A percentile compares a stretch with the other conserved stretches of the same genome.
phyloP scores from a whole-genome alignment of 2,113 vertebrate species.

The Nesogale talazaci region DNA sequence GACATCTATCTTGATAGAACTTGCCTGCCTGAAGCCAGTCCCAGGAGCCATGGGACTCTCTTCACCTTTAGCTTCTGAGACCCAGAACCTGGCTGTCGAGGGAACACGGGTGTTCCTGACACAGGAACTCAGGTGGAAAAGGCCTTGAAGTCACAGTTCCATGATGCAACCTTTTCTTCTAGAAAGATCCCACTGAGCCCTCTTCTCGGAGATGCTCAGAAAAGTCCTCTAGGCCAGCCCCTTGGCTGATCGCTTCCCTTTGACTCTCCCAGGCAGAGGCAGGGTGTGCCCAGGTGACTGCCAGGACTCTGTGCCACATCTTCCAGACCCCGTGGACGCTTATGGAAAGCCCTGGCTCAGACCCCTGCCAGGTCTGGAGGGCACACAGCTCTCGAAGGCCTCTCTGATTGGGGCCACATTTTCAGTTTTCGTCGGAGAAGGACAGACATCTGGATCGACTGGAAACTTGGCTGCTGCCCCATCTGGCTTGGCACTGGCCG shows the following conservation, averaged over 20 bases:
- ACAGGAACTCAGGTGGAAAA: background rate
- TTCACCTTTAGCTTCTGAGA: background rate
- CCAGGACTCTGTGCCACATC: background rate
- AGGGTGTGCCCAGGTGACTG: background rate
- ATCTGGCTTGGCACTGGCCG: constrained; percentile 78
- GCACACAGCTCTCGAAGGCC: constrained; percentile 28
- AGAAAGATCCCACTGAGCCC: constrained; percentile 8
- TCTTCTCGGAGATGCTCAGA: background rate
- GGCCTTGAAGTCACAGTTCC: background rate
- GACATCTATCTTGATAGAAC: background rate
- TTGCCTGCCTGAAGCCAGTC: background rate
- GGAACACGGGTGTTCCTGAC: constrained; percentile 20
- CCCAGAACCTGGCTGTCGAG: background rate
- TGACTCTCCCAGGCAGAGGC: background rate
- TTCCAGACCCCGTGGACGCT: background rate
- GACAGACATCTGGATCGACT: constrained; percentile 83
- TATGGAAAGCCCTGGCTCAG: constrained; percentile 7
- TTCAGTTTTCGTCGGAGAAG: constrained; percentile 84
- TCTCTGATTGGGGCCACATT: constrained; percentile 74
- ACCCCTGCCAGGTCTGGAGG: constrained; percentile 44
- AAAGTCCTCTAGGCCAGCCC: background rate
- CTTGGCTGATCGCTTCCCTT: background rate
- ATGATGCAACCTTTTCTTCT: constrained; percentile 31
- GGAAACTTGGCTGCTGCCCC: constrained; percentile 85
- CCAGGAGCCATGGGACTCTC: background rate